A percentile compares a stretch with the other conserved stretches of the same genome.
phyloP scores from a whole-genome alignment of 2,888 invertebrate genomes.

The Plemyria rubiginata region DNA sequence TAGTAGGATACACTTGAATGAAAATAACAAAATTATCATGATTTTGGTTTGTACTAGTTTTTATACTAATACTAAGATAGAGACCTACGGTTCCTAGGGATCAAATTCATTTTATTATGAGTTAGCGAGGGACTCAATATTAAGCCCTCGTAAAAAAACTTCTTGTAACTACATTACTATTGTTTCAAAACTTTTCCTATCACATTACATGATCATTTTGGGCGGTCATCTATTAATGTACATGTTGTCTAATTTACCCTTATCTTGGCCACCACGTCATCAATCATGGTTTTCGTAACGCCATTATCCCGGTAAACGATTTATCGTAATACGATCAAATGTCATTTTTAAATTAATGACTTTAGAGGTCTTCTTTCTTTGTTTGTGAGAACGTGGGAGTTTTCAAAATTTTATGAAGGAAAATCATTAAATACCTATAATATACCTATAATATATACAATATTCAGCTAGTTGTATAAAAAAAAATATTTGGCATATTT shows the following conservation, averaged over 20 bases:
- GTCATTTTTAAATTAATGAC: constrained; percentile 17
- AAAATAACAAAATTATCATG: no score
- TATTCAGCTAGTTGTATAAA: no score
- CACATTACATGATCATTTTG: neutral
- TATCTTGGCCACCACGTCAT: constrained; percentile 34
- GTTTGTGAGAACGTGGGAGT: constrained; percentile 1
- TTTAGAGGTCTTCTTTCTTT: constrained; percentile 17
- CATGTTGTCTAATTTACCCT: constrained; percentile 19
- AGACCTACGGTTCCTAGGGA: no score
- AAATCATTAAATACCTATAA: neutral
- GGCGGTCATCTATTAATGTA: neutral
- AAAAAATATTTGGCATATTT: neutral
- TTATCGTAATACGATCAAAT: constrained; percentile 32
- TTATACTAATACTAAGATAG: no score
- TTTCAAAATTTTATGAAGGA: neutral
- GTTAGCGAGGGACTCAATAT: no score
- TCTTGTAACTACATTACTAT: no score
- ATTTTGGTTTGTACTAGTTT: no score
- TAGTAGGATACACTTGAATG: no score
- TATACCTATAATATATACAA: no score
- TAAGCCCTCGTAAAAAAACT: no score
- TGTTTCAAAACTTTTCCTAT: no score
- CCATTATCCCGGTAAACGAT: constrained; percentile 37
- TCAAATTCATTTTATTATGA: no score
- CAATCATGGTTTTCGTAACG: constrained; percentile 44